Percentiles rank a stretch among this genome's conserved stretches.
These are phyloP conservation scores for Pogonus chalceus DNA, from an alignment of 1,140 invertebrate genomes.

Conservation along the genomic window DNA sequence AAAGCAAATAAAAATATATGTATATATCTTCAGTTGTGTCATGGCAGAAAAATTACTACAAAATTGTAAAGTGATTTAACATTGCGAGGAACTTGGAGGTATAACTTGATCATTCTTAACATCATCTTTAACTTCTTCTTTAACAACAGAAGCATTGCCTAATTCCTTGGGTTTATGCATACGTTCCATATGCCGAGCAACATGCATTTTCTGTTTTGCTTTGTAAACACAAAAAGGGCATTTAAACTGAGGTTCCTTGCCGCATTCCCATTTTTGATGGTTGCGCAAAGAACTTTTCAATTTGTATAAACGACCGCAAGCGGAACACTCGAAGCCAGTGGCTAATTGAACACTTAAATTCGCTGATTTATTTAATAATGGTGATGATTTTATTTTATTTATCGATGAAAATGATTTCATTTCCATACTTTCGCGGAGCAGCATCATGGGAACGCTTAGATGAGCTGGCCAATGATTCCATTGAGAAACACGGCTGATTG, in stretches of 20 bases:
- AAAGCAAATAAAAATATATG: too few species aligned
- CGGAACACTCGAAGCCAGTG: conserved; percentile 57
- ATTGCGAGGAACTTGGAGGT: too few species aligned
- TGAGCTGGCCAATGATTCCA: conserved; percentile 32
- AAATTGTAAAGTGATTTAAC: too few species aligned
- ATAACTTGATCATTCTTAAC: too few species aligned
- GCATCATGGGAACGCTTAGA: conserved; percentile 33
- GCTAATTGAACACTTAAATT: not conserved
- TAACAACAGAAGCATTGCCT: conserved; percentile 31
- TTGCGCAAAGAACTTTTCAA: conserved; percentile 73
- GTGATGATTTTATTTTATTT: not conserved
- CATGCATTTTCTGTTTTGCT: conserved; percentile 75
- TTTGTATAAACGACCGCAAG: conserved; percentile 73
- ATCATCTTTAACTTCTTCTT: conserved; percentile 23
- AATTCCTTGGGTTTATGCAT: conserved; percentile 70
- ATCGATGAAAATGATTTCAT: conserved; percentile 10
- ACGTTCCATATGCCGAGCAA: conserved; percentile 73
- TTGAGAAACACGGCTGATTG: conserved; percentile 17
- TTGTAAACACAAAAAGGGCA: conserved; percentile 70
- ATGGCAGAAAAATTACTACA: too few species aligned
- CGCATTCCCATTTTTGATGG: conserved; percentile 81
- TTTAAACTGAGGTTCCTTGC: conserved; percentile 69
- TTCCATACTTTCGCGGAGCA: conserved; percentile 35
- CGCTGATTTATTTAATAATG: not conserved
- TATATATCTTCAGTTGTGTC: too few species aligned